Conservation (phyloP, 2,797 vertebrate genomes). For the Dryobates pubescens region DNA sequence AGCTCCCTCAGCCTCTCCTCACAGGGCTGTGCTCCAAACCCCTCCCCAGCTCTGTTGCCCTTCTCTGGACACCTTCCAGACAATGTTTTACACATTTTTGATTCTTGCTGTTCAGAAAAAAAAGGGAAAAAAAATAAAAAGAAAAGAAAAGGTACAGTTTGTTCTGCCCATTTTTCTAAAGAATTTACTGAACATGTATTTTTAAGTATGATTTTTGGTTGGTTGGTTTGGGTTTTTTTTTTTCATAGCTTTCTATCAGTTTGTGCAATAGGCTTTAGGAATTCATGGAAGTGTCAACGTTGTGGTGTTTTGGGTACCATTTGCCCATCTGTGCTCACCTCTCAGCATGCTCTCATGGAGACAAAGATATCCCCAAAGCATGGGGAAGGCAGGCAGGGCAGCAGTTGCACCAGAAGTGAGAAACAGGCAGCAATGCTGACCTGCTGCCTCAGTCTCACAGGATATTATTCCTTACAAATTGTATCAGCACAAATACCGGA, state of each 20-base stretch:
- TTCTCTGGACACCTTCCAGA: too few relatives aligned
- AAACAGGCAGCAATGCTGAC: not conserved
- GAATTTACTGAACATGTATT: not conserved
- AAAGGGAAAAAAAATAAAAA: too few relatives aligned
- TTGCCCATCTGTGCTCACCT: not conserved
- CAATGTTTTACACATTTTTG: not conserved
- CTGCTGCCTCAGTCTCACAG: not conserved
- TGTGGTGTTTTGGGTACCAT: not conserved
- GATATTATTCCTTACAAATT: not conserved
- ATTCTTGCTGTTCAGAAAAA: not conserved
- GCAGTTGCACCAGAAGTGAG: not conserved
- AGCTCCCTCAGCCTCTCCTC: too few relatives aligned
- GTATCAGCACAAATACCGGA: not conserved
- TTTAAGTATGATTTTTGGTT: not conserved
- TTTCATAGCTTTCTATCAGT: not conserved
- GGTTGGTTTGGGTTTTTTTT: not conserved
- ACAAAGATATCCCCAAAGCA: fast-evolving
- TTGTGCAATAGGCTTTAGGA: not conserved
- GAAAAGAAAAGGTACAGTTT: not conserved
- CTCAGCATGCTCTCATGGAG: fast-evolving
- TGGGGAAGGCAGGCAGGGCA: not conserved
- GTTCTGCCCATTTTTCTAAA: not conserved
- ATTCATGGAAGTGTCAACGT: not conserved
- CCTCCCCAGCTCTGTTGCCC: too few relatives aligned
- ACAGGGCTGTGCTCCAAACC: too few relatives aligned